Evolutionary conservation across 2,888 invertebrate species (phyloP), one percentile per base, ranked within the genome.

Genomic region (Unio pictorum): DNA sequence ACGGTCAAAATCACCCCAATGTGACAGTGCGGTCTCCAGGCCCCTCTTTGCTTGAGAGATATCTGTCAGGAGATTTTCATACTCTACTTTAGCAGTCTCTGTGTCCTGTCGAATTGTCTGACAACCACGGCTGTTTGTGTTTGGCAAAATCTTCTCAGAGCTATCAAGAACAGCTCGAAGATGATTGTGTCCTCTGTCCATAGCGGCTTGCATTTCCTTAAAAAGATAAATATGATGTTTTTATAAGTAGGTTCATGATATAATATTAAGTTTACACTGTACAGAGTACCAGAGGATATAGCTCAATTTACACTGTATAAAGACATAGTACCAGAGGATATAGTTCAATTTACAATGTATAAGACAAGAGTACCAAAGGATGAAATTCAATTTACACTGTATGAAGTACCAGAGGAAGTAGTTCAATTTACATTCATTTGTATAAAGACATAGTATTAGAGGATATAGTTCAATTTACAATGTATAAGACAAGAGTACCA

Each of bases 121-220:
- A 0, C 95, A 95, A 0, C 98, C 98, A 66, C 93, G 93, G 79
- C 95, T 94, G 90, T 96, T 96, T 0, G 97, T 98, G 86, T 96
- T 97, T 92, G 97, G 94, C 15, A 96, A 95, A 0, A 97, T 96
- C 86, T 95, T 95, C 89, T 98, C 98, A 86, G 97, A 97, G 3
- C 97, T 91, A 85, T 98, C 98, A 55, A 96, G 91, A 65, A 96
- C 93, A 7, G 80, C 78, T 45, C 89, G 78, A 30, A 96, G 89
- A 84, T 95, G 94, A 85, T 95, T 95, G 86, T 97, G 96, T 0
- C 97, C 98, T 87, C 97, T 96, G 88, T 98, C 97, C 65, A 98
- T 92, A 0, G 95, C 95, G 86, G 96, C 95, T n/a, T 96, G 93
- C 54, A 98, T 93, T 28, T 94, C 93, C 91, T 97, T 96, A 0